Evolutionary conservation across 2,888 invertebrate genomes (phyloP), one percentile per base, ranked within the genome.

Genomic region (Fissipunctia ypsillon): DNA sequence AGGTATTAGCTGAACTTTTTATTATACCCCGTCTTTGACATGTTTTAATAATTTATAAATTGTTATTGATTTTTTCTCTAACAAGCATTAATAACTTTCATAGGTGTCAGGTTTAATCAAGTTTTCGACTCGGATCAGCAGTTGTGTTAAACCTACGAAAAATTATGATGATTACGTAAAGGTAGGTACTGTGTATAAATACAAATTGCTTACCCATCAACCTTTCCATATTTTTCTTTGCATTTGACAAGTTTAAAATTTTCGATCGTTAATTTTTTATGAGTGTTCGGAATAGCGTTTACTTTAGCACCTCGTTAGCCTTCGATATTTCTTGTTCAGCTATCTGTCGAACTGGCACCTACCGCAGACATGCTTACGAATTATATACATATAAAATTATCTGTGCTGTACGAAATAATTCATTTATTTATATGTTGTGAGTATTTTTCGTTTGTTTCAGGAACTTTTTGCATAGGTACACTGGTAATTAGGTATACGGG

Each of bases 281-380:
- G 89, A 87, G 90, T 91, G 90, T 93, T 93, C 92, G 85, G 90
- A 91, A 93, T 92, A 93, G 91, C 91, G 91, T 93, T 93, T 93
- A 94, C 93, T 95, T 94, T 94, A 94, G 92, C 93, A 93, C 92
- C 94, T 94, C 90, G 95, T 94, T 95, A 92, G 89, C 95, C 95
- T 95, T 95, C 94, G 86, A 79, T 84, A 85, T 84, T 89, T 89
- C 88, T 89, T 87, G 90, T 89, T 87, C 87, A 90, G 88, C 88
- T 90, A 89, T 91, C 90, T 90, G 87, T 88, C 88, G 85, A 78
- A 85, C 78, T 81, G 86, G 83, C 77, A 94, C 94, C 94, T 95
- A 95, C 94, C 94, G 95, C 95, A 93, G 91, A 70, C 88, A 86
- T 84, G 84, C 85, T 88, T 85, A 80, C 76, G 73, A 67, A 78